Conservation (phyloP, 2,888 invertebrate genomes). For the Lissonota sp. region DNA sequence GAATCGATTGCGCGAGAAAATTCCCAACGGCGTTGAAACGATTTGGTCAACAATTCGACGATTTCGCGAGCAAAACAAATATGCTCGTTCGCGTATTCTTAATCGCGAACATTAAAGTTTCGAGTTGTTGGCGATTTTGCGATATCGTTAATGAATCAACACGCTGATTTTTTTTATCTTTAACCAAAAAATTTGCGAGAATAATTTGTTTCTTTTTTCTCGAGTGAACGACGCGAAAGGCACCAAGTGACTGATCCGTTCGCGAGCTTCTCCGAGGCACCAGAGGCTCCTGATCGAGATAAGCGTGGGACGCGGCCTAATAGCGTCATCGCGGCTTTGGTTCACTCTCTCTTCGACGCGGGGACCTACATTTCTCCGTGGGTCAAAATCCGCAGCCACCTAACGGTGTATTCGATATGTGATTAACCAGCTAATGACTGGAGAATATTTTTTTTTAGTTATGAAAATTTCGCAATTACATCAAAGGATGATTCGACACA, state of each 20-base stretch:
- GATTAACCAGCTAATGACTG: not conserved
- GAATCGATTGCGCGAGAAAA: conserved; percentile 17
- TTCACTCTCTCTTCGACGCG: conserved; percentile 72
- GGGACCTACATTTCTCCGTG: conserved; percentile 63
- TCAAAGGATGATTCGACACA: not conserved
- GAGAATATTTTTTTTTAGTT: not conserved
- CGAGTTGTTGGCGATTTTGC: not conserved
- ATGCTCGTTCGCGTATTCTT: conserved; percentile 12
- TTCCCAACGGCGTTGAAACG: conserved; percentile 28
- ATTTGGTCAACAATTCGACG: conserved; percentile 20
- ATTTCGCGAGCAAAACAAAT: conserved; percentile 10
- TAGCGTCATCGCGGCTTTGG: conserved; percentile 72
- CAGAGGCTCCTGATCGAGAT: conserved; percentile 43
- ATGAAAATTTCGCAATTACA: not conserved
- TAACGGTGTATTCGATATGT: conserved; percentile 38
- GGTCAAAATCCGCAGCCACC: conserved; percentile 37
- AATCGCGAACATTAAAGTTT: conserved; percentile 1
- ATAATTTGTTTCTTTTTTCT: conserved; percentile 32
- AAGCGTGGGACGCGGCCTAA: conserved; percentile 71
- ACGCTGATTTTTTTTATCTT: conserved; percentile 12
- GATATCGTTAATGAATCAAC: conserved; percentile 8
- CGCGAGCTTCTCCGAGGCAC: conserved; percentile 46
- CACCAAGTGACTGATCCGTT: conserved; percentile 61
- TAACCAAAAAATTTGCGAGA: conserved; percentile 1
- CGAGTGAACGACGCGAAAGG: conserved; percentile 62